Conservation (phyloP, 2,797 vertebrate genomes). For the Esox masquinongy region DNA sequence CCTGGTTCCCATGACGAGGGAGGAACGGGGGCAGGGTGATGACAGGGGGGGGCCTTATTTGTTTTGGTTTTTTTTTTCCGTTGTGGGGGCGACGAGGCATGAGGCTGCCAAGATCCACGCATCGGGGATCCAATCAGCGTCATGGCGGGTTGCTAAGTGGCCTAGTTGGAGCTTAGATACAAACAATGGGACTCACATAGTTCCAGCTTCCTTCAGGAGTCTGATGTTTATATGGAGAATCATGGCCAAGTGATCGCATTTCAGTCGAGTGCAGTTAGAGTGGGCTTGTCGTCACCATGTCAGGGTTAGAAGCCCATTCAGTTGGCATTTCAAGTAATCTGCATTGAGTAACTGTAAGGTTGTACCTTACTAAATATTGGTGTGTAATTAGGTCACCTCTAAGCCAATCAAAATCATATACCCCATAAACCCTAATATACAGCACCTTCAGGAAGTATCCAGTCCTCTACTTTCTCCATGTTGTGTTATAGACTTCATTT, state of each 20-base stretch:
- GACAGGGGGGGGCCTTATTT: constrained; percentile 29
- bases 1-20: constrained; percentile 76
- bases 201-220: constrained; percentile 33
- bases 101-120: constrained; percentile 72
- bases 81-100: constrained; percentile 21
- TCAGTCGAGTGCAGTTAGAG: not conserved
- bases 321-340: not conserved
- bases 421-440: too few relatives aligned
- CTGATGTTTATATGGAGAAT: not conserved
- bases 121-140: constrained; percentile 75
- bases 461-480: too few relatives aligned
- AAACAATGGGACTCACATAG: constrained; percentile 70
- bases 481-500: too few relatives aligned
- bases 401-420: too few relatives aligned
- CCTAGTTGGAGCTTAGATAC: constrained; percentile 78
- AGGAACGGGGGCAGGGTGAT: constrained; percentile 66
- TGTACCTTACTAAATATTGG: too few relatives aligned
- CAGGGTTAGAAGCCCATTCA: not conserved
- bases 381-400: too few relatives aligned
- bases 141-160: constrained; percentile 73
- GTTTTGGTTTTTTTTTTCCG: constrained; percentile 24
- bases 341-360: not conserved
- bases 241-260: not conserved
- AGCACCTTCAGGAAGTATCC: too few relatives aligned
- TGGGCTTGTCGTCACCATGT: not conserved